Base-by-base conservation (phyloP, 2,888 invertebrate genomes). In the Eupeodes luniger region DNA sequence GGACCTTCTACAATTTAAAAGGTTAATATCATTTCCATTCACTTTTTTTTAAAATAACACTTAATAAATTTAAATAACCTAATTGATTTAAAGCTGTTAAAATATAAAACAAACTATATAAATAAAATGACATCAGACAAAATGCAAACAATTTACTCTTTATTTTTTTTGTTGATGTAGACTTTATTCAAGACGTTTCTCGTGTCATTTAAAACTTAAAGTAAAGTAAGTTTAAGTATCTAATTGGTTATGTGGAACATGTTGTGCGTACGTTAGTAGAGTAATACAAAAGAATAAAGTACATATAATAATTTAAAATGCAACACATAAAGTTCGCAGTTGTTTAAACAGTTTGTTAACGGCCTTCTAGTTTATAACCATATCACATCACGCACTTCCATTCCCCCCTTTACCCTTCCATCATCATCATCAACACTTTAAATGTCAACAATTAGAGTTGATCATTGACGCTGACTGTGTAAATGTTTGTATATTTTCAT, bases 201-300 rank as follows among this genome's bases (percentile, higher is more conserved):
- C 36, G n/a, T 66, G 76, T 61, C 76, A 66, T 53, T 77, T 81
- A 61, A 19, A 67, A 55, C 57, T 49, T 27, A 49, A 75, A 40
- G 14, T 12, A 40, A 40, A 59, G 4, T 64, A 40, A 55, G 51
- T 69, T 69, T 19, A 44, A 66, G 59, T 34, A 74, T 79, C 79
- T 80, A 76, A 86, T 86, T 83, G 75, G 64, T 57, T 70, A 86
- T 86, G 86, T 79, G 59, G 79, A 75, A 72, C 79, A 69, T 83
- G 86, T 83, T 83, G 86, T 83, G 77, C 59, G 27, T 49, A 12
- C 7, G 10, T 44, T 40, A 57, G n/a, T 40, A 16, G 12, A 11
- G 49, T 49, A 55, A 69, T 53, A 82, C 64, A 59, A 77, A 81
- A 74, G 40, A 51, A 2, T 62, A 40, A 62, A 53, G 14, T 12